Evolutionary conservation across 2,888 invertebrate species (phyloP), one percentile per base, ranked within the genome.

Genomic region (Phortica okadai): DNA sequence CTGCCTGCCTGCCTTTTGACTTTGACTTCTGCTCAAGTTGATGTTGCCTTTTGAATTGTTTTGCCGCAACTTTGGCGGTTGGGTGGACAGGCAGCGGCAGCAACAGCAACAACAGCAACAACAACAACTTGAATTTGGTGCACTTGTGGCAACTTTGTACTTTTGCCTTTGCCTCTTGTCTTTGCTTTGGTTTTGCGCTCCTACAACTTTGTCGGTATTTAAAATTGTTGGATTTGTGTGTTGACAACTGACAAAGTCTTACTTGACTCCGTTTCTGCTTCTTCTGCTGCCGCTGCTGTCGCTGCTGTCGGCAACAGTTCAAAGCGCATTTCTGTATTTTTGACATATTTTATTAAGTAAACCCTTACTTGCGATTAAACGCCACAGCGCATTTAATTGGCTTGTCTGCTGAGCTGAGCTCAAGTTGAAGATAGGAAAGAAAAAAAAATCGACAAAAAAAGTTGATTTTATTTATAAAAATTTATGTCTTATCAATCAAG

Each of bases 181-280:
- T 42, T 33, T 33, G 45, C 45, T 73, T 33, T 79, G 78, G 80
- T 82, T 77, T 81, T 79, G 44, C 78, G 79, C 75, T 82, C 82
- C 82, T 83, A 80, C 81, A 81, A 82, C 82, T 82, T 74, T 59
- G 77, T 7, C 59, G n/a, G 16, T 66, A 42, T 66, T 66, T 42
- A 66, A 66, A 66, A 66, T 66, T 66, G 42, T 42, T 41, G 41
- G 66, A 66, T 66, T 66, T 66, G 66, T 42, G 62, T 59, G 16
- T 41, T 66, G 66, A 66, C 66, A 66, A 10, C 59, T 59, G 59
- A n/a, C 59, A 59, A 21, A 59, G 59, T 59, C 16, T 56, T 62
- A 21, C 25, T 7, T 62, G 66, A 42, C n/a, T 66, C 14, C 33
- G 54, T 6, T 54, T 2, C 54, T 6, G 54, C 10, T 54, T 2